These are phyloP conservation scores for Canis aureus DNA, from an alignment of 2,113 vertebrate genomes.

Conservation along the genomic window DNA sequence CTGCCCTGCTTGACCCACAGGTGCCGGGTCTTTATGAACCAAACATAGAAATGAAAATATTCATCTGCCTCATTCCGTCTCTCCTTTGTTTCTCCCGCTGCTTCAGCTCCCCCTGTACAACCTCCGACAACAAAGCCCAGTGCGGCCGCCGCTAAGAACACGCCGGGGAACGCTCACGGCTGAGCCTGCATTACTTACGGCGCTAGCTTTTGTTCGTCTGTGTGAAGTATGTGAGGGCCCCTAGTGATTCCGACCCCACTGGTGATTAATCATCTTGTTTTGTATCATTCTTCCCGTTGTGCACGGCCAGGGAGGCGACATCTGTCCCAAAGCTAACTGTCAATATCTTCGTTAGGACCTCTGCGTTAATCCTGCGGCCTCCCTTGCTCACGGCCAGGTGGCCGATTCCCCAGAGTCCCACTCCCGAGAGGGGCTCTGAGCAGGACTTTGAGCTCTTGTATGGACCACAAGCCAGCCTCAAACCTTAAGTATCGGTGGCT, in stretches of 20 bases:
- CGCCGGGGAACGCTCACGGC: slow-evolving; percentile 55
- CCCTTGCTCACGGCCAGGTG: not conserved
- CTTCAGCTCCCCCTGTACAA: slow-evolving; percentile 57
- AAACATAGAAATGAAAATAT: slow-evolving; percentile 43
- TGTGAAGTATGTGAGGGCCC: slow-evolving; percentile 66
- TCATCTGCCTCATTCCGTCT: slow-evolving; percentile 42
- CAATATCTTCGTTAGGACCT: slow-evolving; percentile 72
- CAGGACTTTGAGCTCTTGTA: not conserved
- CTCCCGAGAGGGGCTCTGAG: slow-evolving; percentile 31
- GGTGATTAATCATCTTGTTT: slow-evolving; percentile 77
- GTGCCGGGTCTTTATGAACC: slow-evolving; percentile 49
- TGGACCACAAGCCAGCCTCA: not conserved
- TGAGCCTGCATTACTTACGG: slow-evolving; percentile 71
- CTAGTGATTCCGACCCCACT: slow-evolving; percentile 62
- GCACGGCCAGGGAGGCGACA: slow-evolving; percentile 53
- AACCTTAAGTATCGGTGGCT: not conserved
- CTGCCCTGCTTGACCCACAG: slow-evolving; percentile 8
- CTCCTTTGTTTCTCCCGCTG: slow-evolving; percentile 75
- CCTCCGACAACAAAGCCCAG: slow-evolving; percentile 62
- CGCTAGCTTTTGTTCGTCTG: slow-evolving; percentile 69
- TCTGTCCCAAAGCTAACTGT: slow-evolving; percentile 72
- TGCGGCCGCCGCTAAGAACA: slow-evolving; percentile 61
- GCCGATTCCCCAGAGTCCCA: not conserved
- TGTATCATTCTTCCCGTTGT: slow-evolving; percentile 63
- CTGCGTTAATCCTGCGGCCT: slow-evolving; percentile 53